Base-by-base conservation (phyloP, 2,888 invertebrate species). In the Drosophila pegasa region DNA sequence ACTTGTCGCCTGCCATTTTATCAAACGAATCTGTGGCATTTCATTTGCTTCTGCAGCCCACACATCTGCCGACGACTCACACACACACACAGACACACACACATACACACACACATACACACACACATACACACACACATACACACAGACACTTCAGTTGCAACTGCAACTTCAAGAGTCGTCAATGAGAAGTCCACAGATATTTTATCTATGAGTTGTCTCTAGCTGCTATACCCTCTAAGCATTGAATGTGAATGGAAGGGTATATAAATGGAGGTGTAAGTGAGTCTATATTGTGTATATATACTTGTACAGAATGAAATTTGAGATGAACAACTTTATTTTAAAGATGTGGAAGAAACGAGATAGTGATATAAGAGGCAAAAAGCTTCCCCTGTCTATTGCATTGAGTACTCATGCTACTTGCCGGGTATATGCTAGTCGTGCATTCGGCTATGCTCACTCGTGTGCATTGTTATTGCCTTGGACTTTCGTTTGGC, bases 21-120 rank as follows among this genome's bases (percentile, higher is more conserved):
- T 84, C 87, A 81, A 84, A 83, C 70, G 77, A 87, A 84, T 84
- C 84, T 84, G 71, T 87, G 87, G 83, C 84, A 83, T 86, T 86
- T 83, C 87, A 80, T 80, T 83, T 76, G 72, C 73, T 67, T 62
- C 71, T 63, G 65, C 73, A 52, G 78, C 83, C 87, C 83, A 84
- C 83, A 84, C 87, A 80, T 68, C 74, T 80, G 57, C 63, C 48
- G 48, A 38, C 57, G 33, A 35, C 18, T 35, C 25, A 22, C n/a
- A 48, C 37, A 58, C 20, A 50, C 20, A 38, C 29, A 48, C 22
- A 22, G 10, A 59, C n/a, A 43, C 33, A 43, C 33, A 16, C 29
- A 40, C 48, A 58, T 14, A 50, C 41, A 66, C 40, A 41, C 40
- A 41, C 31, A 59, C 9, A 51, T 41, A 41, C 41, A 52, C 35